phyloP scores from a whole-genome alignment of 1,140 invertebrate genomes.

The Oncopeltus fasciatus region DNA sequence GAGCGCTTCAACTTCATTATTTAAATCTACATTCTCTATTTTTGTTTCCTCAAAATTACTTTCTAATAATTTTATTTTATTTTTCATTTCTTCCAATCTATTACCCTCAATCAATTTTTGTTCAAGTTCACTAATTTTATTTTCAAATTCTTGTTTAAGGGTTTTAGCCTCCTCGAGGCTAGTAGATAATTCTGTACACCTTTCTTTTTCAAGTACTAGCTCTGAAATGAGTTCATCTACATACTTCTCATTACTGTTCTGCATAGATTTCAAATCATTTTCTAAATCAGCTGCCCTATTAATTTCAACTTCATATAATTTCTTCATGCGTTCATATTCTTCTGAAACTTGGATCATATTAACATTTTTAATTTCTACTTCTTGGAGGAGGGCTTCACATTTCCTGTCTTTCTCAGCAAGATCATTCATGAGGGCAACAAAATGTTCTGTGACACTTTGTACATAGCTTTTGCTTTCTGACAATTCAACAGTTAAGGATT shows the following conservation, averaged over 20 bases:
- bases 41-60: conserved; percentile 2
- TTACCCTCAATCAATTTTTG: not conserved
- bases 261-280: conserved; percentile 12
- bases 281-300: conserved; percentile 12
- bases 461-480: conserved; percentile 13
- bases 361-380: conserved; percentile 16
- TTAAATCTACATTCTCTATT: conserved; percentile 8
- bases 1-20: not conserved
- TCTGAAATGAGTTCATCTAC: conserved; percentile 21
- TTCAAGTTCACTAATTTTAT: not conserved
- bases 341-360: conserved; percentile 16
- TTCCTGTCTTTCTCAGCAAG: conserved; percentile 12
- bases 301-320: conserved; percentile 3
- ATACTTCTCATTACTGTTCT: conserved; percentile 19
- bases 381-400: conserved; percentile 7
- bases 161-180: not conserved
- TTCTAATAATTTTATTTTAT: conserved; percentile 4
- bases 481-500: conserved; percentile 10
- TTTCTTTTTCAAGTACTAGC: conserved; percentile 20
- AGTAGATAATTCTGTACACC: conserved; percentile 16
- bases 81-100: not conserved
- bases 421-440: conserved; percentile 15
- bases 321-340: conserved; percentile 19
- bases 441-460: conserved; percentile 13
- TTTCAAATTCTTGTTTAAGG: not conserved